Base-by-base conservation (phyloP, 1,140 invertebrate species). In the Carcinoscorpius rotundicauda region DNA sequence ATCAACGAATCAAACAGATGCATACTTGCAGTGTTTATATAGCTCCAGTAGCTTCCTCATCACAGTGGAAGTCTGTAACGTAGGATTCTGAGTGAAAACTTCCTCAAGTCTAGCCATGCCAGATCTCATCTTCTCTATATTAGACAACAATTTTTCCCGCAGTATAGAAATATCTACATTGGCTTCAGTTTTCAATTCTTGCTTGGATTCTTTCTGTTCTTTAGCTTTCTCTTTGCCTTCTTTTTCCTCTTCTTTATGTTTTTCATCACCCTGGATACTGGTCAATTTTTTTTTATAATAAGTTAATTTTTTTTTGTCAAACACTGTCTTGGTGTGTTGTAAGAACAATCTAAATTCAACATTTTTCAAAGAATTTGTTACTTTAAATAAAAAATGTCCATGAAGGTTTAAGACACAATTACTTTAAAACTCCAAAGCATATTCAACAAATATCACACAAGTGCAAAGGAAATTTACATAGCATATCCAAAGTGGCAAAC, bases 11-110 rank as follows among this genome's bases (percentile, higher is more conserved):
- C 29, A 8, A 59, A 6, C 58, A 52, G 10, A 63, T 62, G 58
- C 72, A 65, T 71, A 80, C 79, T 88, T 84, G 71, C 88, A 91
- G 75, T 91, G 88, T 75, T 91, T 91, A 72, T 92, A 93, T 49
- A 92, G 83, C 67, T 85, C 82, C 29, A 93, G 75, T 11, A 93
- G 75, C 76, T 87, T 87, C 64, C 85, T 81, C 83, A 91, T 87
- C 53, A 88, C 82, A 74, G 85, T 83, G n/a, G 84, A 81, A 61
- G 81, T 86, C 76, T 89, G 83, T 51, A 87, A 72, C 4, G 82
- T 79, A 5, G 87, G 86, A 72, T 88, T 84, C 58, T 85, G 82
- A 2, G 83, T 85, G 70, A 89, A 88, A 61, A 88, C 85, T 72
- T 87, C 85, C 74, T 88, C 86, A 3, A 89, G 76, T 11, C 83